Base-by-base conservation (phyloP, 2,113 vertebrate species). In the Podarcis cretensis region DNA sequence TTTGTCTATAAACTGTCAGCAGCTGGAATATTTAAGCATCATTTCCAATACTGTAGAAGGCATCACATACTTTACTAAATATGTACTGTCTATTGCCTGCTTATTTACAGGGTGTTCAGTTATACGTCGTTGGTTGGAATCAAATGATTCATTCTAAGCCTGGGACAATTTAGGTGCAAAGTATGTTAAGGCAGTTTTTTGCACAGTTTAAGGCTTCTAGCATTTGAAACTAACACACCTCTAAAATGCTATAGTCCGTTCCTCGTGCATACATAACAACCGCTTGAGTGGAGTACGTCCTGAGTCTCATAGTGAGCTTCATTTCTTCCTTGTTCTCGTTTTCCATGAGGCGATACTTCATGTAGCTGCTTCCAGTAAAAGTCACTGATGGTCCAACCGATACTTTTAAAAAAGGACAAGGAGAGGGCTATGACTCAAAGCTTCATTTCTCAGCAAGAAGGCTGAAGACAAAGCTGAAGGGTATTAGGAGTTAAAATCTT, bases 161-260 rank as follows among this genome's bases (percentile, higher is more conserved):
- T 32, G 10, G 83, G 85, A 81, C 85, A n/a, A 30, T 3, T 40
- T 3, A 37, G 74, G 83, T 83, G 81, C 30, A 40, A 78, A 69
- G 32, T 54, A 6, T 27, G 48, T 12, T 54, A 9, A 81, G 23
- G 14, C 3, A 21, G 1, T 13, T 32, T 76, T 73, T 25, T 14
- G 35, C 0, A 2, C 54, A 76, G 25, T 69, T 63, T 14, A 13
- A 90, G 59, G 75, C 81, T 87, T 93, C 79, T 85, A 81, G 21
- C n/a, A 54, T 68, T 40, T 63, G 71, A 21, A 27, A 12, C 40
- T 30, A 54, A 81, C 76, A 65, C 94, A 99, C 99, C 98, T 99
- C 99, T 7, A 99, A 96, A 94, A 99, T 98, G 95, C 99, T 99
- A 92, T 99, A 99, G 96, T 99, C 99, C 0, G 98, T 99, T 79